A percentile compares a stretch with the other conserved stretches of the same genome.
phyloP scores from a whole-genome alignment of 2,888 invertebrate genomes.

The Eristalis arbustorum region DNA sequence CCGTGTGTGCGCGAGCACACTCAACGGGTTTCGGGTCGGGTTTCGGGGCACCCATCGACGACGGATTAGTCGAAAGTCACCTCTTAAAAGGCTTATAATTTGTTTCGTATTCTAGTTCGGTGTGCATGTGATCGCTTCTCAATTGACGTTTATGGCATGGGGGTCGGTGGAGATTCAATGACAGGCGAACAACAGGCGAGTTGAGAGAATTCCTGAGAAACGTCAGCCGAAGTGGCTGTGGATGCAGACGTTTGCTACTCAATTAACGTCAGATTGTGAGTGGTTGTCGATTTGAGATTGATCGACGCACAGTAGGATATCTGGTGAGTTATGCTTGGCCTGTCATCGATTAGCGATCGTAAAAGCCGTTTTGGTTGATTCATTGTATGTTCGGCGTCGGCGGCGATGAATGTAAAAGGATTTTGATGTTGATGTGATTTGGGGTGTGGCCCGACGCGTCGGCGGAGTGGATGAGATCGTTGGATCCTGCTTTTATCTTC shows the following conservation, averaged over 20 bases:
- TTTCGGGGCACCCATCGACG: background rate
- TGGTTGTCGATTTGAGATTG: conserved; percentile 26
- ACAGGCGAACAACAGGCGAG: background rate
- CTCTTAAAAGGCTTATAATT: conserved; percentile 36
- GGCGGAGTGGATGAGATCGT: too few relatives aligned
- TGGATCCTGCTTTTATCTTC: too few relatives aligned
- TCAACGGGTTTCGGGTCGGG: too few relatives aligned
- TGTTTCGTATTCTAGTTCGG: conserved; percentile 18
- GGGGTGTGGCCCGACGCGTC: too few relatives aligned
- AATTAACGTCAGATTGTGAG: conserved; percentile 18
- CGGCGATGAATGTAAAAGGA: conserved; percentile 28
- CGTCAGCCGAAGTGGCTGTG: conserved; percentile 1
- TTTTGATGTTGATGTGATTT: background rate
- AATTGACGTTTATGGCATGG: conserved; percentile 19
- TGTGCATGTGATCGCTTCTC: conserved; percentile 21
- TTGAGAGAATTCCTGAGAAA: background rate
- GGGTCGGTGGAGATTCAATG: conserved; percentile 36
- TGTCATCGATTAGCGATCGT: conserved; percentile 49
- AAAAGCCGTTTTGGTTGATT: conserved; percentile 21
- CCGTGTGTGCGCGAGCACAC: too few relatives aligned
- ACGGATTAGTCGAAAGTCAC: conserved; percentile 39
- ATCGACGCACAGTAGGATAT: conserved; percentile 21
- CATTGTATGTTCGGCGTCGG: background rate
- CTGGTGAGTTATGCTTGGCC: conserved; percentile 46
- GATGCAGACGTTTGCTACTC: conserved; percentile 32